Base-by-base conservation (phyloP, 2,888 invertebrate genomes). In the Auanema freiburgensis region DNA sequence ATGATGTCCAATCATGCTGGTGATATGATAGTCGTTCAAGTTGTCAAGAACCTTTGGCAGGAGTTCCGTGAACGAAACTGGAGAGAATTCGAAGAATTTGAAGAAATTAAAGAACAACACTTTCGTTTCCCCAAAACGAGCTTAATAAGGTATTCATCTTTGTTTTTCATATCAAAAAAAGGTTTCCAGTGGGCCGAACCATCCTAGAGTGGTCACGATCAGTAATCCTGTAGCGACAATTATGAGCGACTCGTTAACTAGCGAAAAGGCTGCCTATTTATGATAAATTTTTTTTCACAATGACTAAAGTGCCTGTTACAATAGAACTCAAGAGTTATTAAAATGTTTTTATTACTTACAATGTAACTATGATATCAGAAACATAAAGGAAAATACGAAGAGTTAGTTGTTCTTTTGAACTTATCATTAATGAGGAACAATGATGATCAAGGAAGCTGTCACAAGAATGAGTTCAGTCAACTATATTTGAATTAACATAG, bases 1-100 rank as follows among this genome's bases (percentile, higher is more conserved):
- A 71, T 83, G 71, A 78, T 83, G 63, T 75, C 83, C 10, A 83
- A 78, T 52, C 82, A 83, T 53, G 80, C 80, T 6, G 83, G 83
- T 3, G 83, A 80, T 53, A 60, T 77, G 66, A 66, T 76, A 14
- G 74, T 76, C 0, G 72, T 78, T n/a, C 73, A 76, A 24, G 56
- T 78, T 1, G 58, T 71, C 2, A 61, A 66, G 43, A 61, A 59
- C 33, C 60, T 73, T 2, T 73, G 73, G 73, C 73, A 73, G 51
- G 73, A 70, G 57, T 69, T 63, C 40, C 61, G 71, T 50, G 68
- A 69, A 46, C 52, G 66, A 43, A 80, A 81, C 55, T 80, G 79
- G 80, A 51, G 76, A 23, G 80, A 80, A 60, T 76, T 80, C 49
- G 79, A 80, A 66, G 79, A 72, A 60, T 71, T 69, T 59, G 76